Conservation (phyloP, 2,888 invertebrate species). For the Troglohyphantes excavatus region DNA sequence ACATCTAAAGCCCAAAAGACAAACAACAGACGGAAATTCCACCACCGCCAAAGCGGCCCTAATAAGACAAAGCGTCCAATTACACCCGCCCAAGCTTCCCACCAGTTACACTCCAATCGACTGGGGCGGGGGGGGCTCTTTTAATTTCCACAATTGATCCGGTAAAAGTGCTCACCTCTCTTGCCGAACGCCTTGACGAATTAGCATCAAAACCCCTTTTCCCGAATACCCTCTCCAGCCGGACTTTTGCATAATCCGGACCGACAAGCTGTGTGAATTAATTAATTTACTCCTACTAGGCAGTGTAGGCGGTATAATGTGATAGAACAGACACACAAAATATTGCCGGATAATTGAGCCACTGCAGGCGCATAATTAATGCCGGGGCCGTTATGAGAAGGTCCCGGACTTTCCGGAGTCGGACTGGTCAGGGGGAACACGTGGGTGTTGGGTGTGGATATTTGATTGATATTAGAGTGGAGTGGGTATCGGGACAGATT, state of each 20-base stretch:
- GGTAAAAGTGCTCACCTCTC: background rate
- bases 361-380: constrained; percentile 66
- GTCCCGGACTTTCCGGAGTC: background rate
- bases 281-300: constrained; percentile 55
- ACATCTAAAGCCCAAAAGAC: background rate
- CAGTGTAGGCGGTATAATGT: constrained; percentile 34
- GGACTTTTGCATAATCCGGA: constrained; percentile 61
- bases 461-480: constrained; percentile 63
- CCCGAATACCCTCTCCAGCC: background rate
- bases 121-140: background rate
- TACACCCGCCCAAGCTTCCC: background rate
- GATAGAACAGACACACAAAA: constrained; percentile 70
- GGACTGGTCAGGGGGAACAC: constrained; percentile 5
- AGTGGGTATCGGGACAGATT: constrained; percentile 23
- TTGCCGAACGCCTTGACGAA: constrained; percentile 27
- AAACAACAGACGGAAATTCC: background rate
- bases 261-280: constrained; percentile 58
- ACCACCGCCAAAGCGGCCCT: background rate
- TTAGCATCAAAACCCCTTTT: constrained; percentile 55
- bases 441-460: constrained; percentile 24
- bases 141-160: constrained; percentile 8
- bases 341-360: constrained; percentile 71
- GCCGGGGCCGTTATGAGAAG: constrained; percentile 29
- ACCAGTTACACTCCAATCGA: background rate
- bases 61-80: background rate